These are phyloP conservation scores for Agriotes lineatus DNA, from an alignment of 2,888 invertebrate species.

Conservation along the genomic window DNA sequence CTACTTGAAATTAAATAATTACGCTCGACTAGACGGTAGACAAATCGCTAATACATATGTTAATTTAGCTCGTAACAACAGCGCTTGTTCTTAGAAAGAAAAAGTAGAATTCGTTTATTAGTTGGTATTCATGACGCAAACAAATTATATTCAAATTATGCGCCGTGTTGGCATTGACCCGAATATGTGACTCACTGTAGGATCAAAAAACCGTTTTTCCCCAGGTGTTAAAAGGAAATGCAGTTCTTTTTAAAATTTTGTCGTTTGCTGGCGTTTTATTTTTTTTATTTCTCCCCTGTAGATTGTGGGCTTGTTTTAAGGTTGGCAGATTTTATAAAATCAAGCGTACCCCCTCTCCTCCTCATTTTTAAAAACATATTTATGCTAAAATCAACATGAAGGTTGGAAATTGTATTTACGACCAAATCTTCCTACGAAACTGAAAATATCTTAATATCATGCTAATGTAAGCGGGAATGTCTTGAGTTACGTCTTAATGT, in stretches of 20 bases:
- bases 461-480: no score
- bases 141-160: conserved; percentile 36
- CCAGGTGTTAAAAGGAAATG: background rate
- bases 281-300: no score
- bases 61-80: conserved; percentile 6
- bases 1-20: conserved; percentile 30
- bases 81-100: conserved; percentile 11
- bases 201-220: conserved; percentile 13
- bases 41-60: background rate
- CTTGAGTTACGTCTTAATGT: no score
- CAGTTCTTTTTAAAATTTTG: background rate
- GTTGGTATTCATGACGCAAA: conserved; percentile 32
- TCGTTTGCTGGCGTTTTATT: background rate
- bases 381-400: no score
- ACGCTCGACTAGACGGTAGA: conserved; percentile 18
- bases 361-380: no score
- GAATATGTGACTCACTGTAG: conserved; percentile 6
- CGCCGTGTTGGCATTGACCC: conserved; percentile 36
- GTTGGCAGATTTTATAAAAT: no score
- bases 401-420: no score
- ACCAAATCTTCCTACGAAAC: no score
- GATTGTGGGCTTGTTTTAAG: no score
- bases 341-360: no score
- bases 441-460: no score
- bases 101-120: conserved; percentile 23